These are phyloP conservation scores for Acrobasis repandana DNA, from an alignment of 2,888 invertebrate genomes.

Conservation along the genomic window DNA sequence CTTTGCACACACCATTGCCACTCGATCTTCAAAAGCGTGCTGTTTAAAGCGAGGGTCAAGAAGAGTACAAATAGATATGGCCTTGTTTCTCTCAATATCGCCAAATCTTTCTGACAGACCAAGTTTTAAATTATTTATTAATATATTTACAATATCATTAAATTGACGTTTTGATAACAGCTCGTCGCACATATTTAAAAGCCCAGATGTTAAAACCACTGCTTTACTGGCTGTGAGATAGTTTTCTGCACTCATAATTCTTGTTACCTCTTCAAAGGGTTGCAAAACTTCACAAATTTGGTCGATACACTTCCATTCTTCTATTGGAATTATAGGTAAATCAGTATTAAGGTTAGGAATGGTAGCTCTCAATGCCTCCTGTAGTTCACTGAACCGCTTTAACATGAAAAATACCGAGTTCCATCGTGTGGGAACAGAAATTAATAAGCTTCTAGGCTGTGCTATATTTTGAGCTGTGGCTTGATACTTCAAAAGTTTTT, in stretches of 20 bases:
- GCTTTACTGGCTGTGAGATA: slow-evolving; percentile 29
- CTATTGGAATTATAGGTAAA: slow-evolving; percentile 25
- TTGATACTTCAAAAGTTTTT: slow-evolving; percentile 30
- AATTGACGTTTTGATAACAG: neutral
- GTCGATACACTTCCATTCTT: slow-evolving; percentile 29
- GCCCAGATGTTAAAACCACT: slow-evolving; percentile 20
- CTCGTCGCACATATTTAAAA: slow-evolving; percentile 18
- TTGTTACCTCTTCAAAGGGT: slow-evolving; percentile 29
- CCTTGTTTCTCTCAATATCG: slow-evolving; percentile 22
- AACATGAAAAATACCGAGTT: slow-evolving; percentile 27
- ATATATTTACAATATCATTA: neutral
- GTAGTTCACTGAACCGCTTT: slow-evolving; percentile 25
- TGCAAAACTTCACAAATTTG: slow-evolving; percentile 27
- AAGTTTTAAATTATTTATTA: slow-evolving; percentile 6
- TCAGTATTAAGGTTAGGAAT: slow-evolving; percentile 15
- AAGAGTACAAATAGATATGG: slow-evolving; percentile 22
- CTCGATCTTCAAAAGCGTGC: slow-evolving; percentile 15
- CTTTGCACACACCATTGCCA: slow-evolving; percentile 7
- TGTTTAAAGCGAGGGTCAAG: slow-evolving; percentile 27
- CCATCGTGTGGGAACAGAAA: slow-evolving; percentile 24
- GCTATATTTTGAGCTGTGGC: slow-evolving; percentile 20
- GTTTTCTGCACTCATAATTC: slow-evolving; percentile 27
- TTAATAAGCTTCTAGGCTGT: slow-evolving; percentile 12
- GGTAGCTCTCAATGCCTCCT: slow-evolving; percentile 25
- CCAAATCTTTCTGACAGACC: slow-evolving; percentile 16